These are phyloP conservation scores for Calliopum simillimum DNA, from an alignment of 2,888 invertebrate genomes.

Conservation along the genomic window DNA sequence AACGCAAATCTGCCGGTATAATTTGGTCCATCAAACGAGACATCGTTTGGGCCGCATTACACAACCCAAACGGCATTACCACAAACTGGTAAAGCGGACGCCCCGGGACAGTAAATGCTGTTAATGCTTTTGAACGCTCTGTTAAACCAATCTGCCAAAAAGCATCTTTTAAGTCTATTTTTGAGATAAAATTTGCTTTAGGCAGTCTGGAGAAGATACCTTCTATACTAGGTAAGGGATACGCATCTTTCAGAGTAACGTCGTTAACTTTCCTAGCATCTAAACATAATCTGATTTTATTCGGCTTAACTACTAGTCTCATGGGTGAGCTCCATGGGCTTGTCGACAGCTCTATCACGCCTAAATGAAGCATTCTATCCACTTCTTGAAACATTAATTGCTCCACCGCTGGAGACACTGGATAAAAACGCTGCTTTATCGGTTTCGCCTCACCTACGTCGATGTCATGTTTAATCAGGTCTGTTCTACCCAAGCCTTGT, in stretches of 20 bases:
- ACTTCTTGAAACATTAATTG: too few species aligned
- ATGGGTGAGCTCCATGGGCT: constrained; percentile 30
- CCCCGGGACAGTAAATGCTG: too few species aligned
- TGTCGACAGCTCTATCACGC: too few species aligned
- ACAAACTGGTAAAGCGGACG: constrained; percentile 38
- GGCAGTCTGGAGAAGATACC: too few species aligned
- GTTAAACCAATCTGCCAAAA: constrained; percentile 38
- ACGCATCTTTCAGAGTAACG: too few species aligned
- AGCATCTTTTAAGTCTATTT: too few species aligned
- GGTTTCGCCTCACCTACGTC: constrained; percentile 39
- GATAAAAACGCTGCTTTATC: constrained; percentile 44
- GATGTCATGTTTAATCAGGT: constrained; percentile 35
- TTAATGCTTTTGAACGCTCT: too few species aligned
- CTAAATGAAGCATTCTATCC: too few species aligned
- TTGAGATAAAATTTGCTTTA: too few species aligned
- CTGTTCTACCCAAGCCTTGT: not conserved
- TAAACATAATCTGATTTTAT: constrained; percentile 23
- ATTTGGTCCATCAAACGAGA: constrained; percentile 17
- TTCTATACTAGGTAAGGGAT: too few species aligned
- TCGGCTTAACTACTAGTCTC: constrained; percentile 22
- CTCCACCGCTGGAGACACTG: constrained; percentile 37
- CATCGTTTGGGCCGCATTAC: constrained; percentile 38
- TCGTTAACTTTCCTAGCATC: constrained; percentile 26
- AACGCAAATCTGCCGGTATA: not conserved
- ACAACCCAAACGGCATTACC: constrained; percentile 40